Conservation (phyloP, 2,797 vertebrate species). For the Gymnocypris eckloni region DNA sequence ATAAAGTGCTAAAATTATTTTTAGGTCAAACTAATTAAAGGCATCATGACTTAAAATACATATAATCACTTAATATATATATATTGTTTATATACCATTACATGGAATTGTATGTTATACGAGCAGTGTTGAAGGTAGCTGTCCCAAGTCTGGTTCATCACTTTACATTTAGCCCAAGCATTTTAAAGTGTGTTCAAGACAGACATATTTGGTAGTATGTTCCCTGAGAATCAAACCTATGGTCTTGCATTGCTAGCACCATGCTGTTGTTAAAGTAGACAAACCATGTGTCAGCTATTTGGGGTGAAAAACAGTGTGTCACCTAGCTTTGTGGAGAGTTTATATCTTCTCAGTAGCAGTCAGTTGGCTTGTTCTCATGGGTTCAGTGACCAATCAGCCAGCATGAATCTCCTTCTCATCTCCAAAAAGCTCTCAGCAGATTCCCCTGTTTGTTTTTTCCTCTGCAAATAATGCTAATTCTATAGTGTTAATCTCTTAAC, state of each 20-base stretch:
- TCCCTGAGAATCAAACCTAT: neutral
- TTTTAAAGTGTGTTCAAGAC: neutral
- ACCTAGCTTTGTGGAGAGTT: neutral
- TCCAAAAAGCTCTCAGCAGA: neutral
- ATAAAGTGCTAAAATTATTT: too few species aligned
- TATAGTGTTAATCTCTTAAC: neutral
- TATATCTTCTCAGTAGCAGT: neutral
- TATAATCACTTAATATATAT: neutral
- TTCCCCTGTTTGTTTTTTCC: neutral
- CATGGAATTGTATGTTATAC: neutral
- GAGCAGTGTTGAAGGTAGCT: neutral
- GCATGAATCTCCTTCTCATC: neutral
- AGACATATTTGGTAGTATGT: neutral
- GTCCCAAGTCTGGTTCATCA: neutral
- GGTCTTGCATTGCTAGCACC: neutral
- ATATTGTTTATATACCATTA: neutral
- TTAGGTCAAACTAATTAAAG: too few species aligned
- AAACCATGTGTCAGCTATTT: neutral
- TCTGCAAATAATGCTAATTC: neutral
- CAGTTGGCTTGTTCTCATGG: neutral
- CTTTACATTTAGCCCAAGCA: neutral
- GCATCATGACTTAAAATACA: too few species aligned
- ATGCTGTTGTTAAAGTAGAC: neutral
- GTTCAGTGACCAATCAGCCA: neutral
- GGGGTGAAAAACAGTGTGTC: neutral